phyloP scores from a whole-genome alignment of 2,888 invertebrate genomes.

The Pantelozetes paolii region DNA sequence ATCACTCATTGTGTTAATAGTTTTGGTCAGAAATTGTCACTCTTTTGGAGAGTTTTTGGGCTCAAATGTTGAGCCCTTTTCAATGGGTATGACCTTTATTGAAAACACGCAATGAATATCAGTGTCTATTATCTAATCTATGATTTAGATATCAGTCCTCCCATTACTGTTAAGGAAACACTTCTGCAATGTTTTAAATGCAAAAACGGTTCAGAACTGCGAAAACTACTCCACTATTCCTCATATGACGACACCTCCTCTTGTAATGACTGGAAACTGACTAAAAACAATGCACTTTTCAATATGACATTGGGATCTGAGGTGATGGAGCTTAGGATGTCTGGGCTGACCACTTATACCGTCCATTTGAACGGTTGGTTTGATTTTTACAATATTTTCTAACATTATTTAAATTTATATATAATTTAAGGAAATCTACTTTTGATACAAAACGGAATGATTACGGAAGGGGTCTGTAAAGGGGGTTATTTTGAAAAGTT shows the following conservation, averaged over 20 bases:
- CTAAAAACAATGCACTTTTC: not conserved
- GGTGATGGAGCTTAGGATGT: not conserved
- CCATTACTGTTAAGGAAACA: not conserved
- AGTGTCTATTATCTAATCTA: no score
- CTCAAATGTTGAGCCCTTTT: no score
- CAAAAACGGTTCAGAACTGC: not conserved
- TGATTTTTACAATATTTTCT: not conserved
- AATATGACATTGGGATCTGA: not conserved
- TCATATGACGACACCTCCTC: constrained; percentile 20
- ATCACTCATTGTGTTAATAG: no score
- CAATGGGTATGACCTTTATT: no score
- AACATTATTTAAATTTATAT: not conserved
- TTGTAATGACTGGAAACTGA: constrained; percentile 10
- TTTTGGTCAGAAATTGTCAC: no score
- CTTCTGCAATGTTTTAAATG: constrained; percentile 14
- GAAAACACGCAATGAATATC: no score
- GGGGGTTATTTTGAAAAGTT: constrained; percentile 12
- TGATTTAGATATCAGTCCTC: not conserved
- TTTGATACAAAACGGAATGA: not conserved
- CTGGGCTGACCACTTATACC: not conserved
- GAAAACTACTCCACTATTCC: not conserved
- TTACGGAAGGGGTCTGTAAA: not conserved
- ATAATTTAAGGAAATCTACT: not conserved
- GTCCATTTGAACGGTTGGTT: not conserved
- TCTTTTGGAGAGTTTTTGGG: no score